phyloP scores from a whole-genome alignment of 2,888 invertebrate genomes.

The Pilophorus perplexus region DNA sequence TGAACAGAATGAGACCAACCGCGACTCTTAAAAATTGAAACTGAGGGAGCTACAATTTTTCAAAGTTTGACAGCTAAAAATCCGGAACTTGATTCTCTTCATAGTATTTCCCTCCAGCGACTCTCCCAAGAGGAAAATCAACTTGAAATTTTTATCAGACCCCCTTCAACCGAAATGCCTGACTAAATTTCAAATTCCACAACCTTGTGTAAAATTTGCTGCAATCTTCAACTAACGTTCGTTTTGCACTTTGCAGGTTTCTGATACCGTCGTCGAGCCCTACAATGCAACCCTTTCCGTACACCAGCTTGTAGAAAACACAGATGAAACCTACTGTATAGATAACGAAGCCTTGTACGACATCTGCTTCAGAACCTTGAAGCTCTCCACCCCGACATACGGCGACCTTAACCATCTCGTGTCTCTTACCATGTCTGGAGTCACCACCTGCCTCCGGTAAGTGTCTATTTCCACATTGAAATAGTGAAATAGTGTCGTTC shows the following conservation, averaged over 20 bases:
- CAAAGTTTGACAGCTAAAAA: too few species aligned
- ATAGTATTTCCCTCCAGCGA: too few species aligned
- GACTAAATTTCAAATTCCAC: neutral
- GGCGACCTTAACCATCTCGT: constrained; percentile 62
- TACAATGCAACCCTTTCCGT: constrained; percentile 66
- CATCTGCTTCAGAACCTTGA: constrained; percentile 62
- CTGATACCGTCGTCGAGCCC: constrained; percentile 64
- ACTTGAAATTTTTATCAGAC: too few species aligned
- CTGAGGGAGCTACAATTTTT: too few species aligned
- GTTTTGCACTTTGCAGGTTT: constrained; percentile 54
- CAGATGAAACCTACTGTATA: constrained; percentile 63
- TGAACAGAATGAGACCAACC: too few species aligned
- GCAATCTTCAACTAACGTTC: neutral
- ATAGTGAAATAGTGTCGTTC: too few species aligned
- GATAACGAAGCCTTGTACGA: constrained; percentile 66
- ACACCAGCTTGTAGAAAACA: constrained; percentile 63
- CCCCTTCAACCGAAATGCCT: too few species aligned
- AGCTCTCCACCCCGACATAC: constrained; percentile 59
- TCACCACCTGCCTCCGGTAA: constrained; percentile 78
- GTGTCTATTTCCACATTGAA: too few species aligned
- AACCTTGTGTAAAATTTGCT: neutral
- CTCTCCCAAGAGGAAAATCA: too few species aligned
- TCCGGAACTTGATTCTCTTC: too few species aligned
- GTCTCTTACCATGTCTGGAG: constrained; percentile 75
- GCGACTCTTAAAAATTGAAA: too few species aligned